These are phyloP conservation scores for Lepidochitona cinerea DNA, from an alignment of 2,888 invertebrate genomes.

Conservation along the genomic window DNA sequence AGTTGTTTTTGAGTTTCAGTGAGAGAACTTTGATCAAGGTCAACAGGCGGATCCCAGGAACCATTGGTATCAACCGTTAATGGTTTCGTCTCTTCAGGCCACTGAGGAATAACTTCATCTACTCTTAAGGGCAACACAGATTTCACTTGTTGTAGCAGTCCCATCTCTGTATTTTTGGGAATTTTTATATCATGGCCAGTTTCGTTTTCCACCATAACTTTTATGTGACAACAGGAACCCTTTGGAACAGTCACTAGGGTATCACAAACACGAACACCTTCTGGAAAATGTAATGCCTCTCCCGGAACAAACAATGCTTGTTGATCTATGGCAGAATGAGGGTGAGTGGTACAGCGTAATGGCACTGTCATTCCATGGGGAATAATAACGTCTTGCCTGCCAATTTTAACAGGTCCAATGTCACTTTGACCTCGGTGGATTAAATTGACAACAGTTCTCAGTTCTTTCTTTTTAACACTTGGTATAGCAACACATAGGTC, in stretches of 20 bases:
- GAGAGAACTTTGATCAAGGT: constrained; percentile 11
- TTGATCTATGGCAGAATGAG: neutral
- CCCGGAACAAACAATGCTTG: neutral
- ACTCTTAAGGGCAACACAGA: neutral
- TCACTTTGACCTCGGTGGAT: neutral
- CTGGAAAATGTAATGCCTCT: neutral
- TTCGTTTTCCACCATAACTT: neutral
- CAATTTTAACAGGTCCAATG: neutral
- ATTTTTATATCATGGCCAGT: neutral
- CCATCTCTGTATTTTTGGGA: neutral
- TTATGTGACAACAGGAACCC: neutral
- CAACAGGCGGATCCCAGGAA: constrained; percentile 25
- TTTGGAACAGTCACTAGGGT: neutral
- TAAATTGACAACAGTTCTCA: neutral
- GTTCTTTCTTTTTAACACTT: neutral
- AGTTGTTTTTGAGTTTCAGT: constrained; percentile 14
- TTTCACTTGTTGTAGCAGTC: neutral
- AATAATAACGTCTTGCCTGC: neutral
- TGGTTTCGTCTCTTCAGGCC: neutral
- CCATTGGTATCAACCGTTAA: neutral
- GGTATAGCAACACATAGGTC: neutral
- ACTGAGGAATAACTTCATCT: neutral
- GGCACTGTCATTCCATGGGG: neutral
- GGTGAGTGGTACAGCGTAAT: neutral
- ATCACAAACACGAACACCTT: neutral